Percentiles rank a stretch among this genome's conserved stretches.
Conservation (phyloP, 2,888 invertebrate species). For the Agrochola litura region DNA sequence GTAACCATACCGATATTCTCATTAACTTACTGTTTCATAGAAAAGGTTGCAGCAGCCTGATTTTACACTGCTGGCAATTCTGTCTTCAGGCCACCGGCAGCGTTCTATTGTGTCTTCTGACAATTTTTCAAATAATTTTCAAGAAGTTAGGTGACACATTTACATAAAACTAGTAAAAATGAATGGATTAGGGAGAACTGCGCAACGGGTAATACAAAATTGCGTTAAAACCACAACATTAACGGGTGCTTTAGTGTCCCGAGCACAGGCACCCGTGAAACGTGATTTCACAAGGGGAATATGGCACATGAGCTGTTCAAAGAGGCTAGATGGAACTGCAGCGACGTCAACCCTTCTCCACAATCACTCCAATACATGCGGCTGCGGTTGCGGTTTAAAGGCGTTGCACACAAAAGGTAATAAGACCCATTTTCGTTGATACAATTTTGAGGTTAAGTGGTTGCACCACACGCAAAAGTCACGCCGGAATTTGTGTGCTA, state of each 20-base stretch:
- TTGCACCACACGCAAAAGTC: slow-evolving; percentile 79
- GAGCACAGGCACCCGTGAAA: slow-evolving; percentile 87
- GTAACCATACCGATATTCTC: slow-evolving; percentile 19
- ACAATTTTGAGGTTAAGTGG: slow-evolving; percentile 82
- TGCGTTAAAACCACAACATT: slow-evolving; percentile 82
- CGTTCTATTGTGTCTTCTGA: slow-evolving; percentile 65
- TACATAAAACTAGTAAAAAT: slow-evolving; percentile 84
- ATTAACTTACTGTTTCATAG: not conserved
- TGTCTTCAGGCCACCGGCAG: slow-evolving; percentile 49
- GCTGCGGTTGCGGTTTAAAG: slow-evolving; percentile 92
- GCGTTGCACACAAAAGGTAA: slow-evolving; percentile 93
- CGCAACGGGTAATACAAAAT: slow-evolving; percentile 87
- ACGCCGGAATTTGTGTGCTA: not conserved
- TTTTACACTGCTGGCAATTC: slow-evolving; percentile 58
- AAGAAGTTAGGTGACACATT: slow-evolving; percentile 37
- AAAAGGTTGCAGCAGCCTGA: not conserved
- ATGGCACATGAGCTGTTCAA: slow-evolving; percentile 93
- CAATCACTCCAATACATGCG: slow-evolving; percentile 91
- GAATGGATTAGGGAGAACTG: slow-evolving; percentile 93
- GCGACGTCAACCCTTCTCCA: slow-evolving; percentile 83
- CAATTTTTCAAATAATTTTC: slow-evolving; percentile 69
- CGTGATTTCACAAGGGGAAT: slow-evolving; percentile 93
- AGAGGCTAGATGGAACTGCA: slow-evolving; percentile 79
- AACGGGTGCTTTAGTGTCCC: slow-evolving; percentile 81
- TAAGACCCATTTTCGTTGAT: not conserved